Percentiles rank a stretch among this genome's conserved stretches.
These are phyloP conservation scores for Lepus townsendii DNA, from an alignment of 2,797 vertebrate species.

Conservation along the genomic window DNA sequence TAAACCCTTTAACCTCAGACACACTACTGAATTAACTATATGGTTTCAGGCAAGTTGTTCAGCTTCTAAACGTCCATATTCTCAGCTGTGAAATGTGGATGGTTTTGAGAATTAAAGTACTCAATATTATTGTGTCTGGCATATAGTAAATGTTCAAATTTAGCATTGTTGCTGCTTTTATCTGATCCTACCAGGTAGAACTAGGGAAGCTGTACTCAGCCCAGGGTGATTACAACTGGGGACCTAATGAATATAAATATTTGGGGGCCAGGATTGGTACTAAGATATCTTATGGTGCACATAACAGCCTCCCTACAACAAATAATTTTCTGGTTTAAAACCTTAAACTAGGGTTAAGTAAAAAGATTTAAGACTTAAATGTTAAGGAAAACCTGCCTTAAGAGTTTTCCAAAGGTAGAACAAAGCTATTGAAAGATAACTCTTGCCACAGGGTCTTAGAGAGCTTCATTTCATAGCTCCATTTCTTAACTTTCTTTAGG, in stretches of 20 bases:
- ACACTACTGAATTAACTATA: not conserved
- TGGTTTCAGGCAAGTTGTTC: slow-evolving; percentile 41
- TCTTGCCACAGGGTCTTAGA: not conserved
- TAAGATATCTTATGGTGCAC: not conserved
- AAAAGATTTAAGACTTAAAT: slow-evolving; percentile 21
- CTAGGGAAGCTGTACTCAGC: not conserved
- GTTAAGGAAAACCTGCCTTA: not conserved
- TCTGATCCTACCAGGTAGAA: not conserved
- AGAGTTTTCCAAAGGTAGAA: slow-evolving; percentile 20
- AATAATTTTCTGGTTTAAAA: not conserved
- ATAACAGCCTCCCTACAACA: not conserved
- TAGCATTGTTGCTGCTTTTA: not conserved
- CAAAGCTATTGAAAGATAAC: not conserved
- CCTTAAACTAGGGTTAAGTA: not conserved
- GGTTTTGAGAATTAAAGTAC: slow-evolving; percentile 48
- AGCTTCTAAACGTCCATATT: not conserved
- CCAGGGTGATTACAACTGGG: not conserved
- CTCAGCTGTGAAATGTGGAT: slow-evolving; percentile 4
- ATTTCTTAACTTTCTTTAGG: not conserved
- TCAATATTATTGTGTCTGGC: not conserved
- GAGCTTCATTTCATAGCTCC: not conserved
- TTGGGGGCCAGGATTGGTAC: not conserved
- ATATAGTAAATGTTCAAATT: not conserved
- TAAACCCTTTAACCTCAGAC: slow-evolving; percentile 18
- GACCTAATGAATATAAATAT: not conserved